Evolutionary conservation across 2,888 invertebrate genomes (phyloP).

Genomic region (Athetis lepigone): DNA sequence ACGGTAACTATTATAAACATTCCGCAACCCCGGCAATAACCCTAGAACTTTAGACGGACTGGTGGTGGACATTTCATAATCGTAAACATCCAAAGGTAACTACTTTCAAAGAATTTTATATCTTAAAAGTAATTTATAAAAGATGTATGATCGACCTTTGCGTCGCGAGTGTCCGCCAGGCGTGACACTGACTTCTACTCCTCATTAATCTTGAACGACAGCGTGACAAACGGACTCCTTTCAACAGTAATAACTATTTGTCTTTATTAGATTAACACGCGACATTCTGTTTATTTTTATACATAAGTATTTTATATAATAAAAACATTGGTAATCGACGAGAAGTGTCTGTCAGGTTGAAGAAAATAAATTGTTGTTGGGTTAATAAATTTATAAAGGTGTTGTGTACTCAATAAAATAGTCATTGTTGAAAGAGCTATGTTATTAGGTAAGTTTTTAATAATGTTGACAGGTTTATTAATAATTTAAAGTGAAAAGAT

Average conservation of each 20-base stretch:
- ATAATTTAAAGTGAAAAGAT: no score
- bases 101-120: no score
- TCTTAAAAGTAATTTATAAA: background rate
- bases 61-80: no score
- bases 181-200: slow-evolving; percentile 17
- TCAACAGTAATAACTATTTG: slow-evolving; percentile 27
- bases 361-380: background rate
- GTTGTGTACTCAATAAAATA: no score
- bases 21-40: no score
- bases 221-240: slow-evolving; percentile 9
- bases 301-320: background rate
- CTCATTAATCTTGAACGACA: slow-evolving; percentile 46
- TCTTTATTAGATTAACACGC: slow-evolving; percentile 9
- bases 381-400: no score
- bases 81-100: no score
- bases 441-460: background rate
- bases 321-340: background rate
- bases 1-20: no score
- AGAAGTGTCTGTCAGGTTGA: background rate
- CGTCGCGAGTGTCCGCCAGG: slow-evolving; percentile 11
- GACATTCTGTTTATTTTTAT: slow-evolving; percentile 3
- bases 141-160: slow-evolving; percentile 14
- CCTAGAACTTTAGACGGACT: no score
- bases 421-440: no score
- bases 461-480: background rate